These are phyloP conservation scores for Pomacea canaliculata DNA, from an alignment of 2,888 invertebrate species.

Conservation along the genomic window DNA sequence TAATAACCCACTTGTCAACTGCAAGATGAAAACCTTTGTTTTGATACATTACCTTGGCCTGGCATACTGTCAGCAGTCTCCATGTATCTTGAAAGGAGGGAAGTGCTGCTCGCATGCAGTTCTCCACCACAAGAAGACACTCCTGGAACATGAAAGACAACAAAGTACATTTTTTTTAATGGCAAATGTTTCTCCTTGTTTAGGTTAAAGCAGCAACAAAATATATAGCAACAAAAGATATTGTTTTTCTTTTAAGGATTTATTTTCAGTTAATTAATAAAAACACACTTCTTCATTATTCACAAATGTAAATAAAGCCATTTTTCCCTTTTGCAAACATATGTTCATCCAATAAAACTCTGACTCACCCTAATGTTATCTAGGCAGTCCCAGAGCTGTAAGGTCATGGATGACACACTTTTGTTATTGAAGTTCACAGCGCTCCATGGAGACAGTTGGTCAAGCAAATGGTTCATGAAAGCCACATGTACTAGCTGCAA, in stretches of 20 bases:
- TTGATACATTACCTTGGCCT: conserved; percentile 33
- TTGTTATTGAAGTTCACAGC: conserved; percentile 39
- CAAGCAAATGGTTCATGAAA: conserved; percentile 54
- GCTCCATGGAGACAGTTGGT: conserved; percentile 61
- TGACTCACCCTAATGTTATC: conserved; percentile 47
- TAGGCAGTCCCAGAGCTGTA: conserved; percentile 51
- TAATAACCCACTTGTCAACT: no score
- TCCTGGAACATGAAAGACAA: conserved; percentile 37
- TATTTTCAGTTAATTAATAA: no score
- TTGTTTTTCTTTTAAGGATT: no score
- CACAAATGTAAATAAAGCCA: no score
- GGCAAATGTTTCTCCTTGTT: no score
- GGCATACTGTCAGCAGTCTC: conserved; percentile 50
- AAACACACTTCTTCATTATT: no score
- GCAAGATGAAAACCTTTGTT: no score
- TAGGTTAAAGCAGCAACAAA: no score
- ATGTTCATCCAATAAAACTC: no score
- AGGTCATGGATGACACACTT: conserved; percentile 40
- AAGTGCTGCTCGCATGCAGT: conserved; percentile 53
- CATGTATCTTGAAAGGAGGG: conserved; percentile 49
- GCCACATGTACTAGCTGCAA: conserved; percentile 59
- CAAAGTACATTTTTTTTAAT: no score
- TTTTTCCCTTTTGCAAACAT: no score
- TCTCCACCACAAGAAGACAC: conserved; percentile 46
- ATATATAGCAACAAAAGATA: no score